These are phyloP conservation scores for Pongo pygmaeus DNA, from an alignment of 2,113 vertebrate genomes.

Conservation along the genomic window DNA sequence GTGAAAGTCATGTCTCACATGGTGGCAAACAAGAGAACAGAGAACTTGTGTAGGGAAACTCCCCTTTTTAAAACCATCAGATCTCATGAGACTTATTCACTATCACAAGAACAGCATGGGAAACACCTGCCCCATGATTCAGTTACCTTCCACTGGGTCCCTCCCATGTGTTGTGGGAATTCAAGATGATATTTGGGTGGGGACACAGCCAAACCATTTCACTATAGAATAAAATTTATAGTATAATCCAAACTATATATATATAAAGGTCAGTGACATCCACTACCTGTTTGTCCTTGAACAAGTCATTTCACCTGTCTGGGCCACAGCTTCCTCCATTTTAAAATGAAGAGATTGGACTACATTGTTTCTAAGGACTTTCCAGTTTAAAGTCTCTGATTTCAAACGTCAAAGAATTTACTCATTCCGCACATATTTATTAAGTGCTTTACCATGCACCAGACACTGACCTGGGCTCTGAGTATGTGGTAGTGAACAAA, in stretches of 20 bases:
- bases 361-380: neutral
- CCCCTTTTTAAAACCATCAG: no score
- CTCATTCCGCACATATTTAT: neutral
- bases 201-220: no score
- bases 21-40: no score
- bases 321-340: neutral
- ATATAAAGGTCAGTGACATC: neutral
- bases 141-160: no score
- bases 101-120: no score
- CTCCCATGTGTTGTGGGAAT: no score
- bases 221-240: neutral
- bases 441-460: neutral
- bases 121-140: no score
- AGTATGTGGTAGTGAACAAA: neutral
- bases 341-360: neutral
- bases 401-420: conserved; percentile 1
- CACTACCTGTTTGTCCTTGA: neutral
- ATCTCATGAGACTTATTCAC: no score
- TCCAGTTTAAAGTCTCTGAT: neutral
- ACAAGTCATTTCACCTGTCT: neutral
- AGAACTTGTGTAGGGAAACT: no score
- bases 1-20: no score
- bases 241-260: no score
- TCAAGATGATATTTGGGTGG: no score
- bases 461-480: neutral